A percentile compares a stretch with the other conserved stretches of the same genome.
Evolutionary conservation across 2,797 vertebrate species (phyloP).

Genomic region (Pseudochirops corinnae): DNA sequence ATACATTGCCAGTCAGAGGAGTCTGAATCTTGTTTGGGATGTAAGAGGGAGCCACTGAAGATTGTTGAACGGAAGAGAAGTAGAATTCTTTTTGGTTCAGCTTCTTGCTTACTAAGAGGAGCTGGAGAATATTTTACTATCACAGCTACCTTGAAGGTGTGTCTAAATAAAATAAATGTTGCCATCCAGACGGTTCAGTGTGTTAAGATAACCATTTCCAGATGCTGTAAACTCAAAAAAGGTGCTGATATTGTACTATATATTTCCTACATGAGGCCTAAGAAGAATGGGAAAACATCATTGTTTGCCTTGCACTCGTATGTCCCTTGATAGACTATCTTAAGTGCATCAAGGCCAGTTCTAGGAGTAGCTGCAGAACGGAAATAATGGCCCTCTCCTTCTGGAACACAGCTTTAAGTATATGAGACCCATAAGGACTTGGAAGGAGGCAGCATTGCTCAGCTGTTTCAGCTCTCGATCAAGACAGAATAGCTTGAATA

Average conservation of each 20-base stretch:
- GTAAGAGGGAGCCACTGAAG: too few species aligned
- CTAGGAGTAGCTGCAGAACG: background rate
- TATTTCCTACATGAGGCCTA: background rate
- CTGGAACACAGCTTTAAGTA: conserved; percentile 27
- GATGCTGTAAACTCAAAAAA: conserved; percentile 15
- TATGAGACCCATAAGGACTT: background rate
- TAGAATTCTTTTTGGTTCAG: too few species aligned
- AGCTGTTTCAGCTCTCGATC: too few species aligned
- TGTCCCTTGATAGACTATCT: background rate
- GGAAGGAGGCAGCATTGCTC: too few species aligned
- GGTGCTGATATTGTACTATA: background rate
- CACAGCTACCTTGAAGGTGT: too few species aligned
- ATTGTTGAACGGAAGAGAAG: too few species aligned
- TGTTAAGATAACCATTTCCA: background rate
- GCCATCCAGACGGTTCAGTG: background rate
- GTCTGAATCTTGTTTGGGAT: too few species aligned
- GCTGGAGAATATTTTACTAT: too few species aligned
- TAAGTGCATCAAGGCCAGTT: background rate
- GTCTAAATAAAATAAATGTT: background rate
- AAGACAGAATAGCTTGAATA: too few species aligned
- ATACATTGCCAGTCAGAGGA: too few species aligned
- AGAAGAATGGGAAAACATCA: conserved; percentile 10
- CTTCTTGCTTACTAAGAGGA: too few species aligned
- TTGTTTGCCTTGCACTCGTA: background rate
- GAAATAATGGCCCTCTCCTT: background rate